Conservation (phyloP, 2,797 vertebrate genomes). For the Poeciliopsis presidionis region DNA sequence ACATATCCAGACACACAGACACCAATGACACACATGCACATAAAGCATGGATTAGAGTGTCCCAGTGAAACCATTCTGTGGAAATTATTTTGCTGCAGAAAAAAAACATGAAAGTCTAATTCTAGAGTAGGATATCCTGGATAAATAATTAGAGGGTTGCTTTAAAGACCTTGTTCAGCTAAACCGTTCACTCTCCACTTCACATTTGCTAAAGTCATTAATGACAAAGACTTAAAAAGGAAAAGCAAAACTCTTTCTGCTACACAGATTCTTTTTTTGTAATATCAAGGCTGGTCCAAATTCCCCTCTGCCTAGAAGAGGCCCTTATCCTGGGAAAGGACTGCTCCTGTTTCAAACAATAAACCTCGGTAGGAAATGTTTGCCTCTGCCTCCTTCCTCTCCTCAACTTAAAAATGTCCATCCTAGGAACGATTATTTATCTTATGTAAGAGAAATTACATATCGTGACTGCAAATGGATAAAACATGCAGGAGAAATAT, state of each 20-base stretch:
- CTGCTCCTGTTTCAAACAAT: slow-evolving; percentile 78
- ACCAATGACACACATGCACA: slow-evolving; percentile 29
- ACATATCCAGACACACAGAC: slow-evolving; percentile 13
- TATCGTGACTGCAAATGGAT: background rate
- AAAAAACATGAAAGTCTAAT: slow-evolving; percentile 76
- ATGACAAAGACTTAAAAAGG: slow-evolving; percentile 82
- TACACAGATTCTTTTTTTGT: slow-evolving; percentile 80
- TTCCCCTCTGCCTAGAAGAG: slow-evolving; percentile 82
- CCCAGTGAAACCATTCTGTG: slow-evolving; percentile 74
- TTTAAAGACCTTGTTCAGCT: slow-evolving; percentile 77
- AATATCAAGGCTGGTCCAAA: slow-evolving; percentile 80
- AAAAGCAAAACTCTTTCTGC: slow-evolving; percentile 80
- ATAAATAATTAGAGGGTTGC: slow-evolving; percentile 84
- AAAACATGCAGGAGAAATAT: background rate
- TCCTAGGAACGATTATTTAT: slow-evolving; percentile 24
- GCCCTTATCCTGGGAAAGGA: slow-evolving; percentile 81
- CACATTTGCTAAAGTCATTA: slow-evolving; percentile 88
- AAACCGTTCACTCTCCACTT: slow-evolving; percentile 75
- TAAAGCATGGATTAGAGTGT: slow-evolving; percentile 67
- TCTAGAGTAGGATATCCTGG: slow-evolving; percentile 83
- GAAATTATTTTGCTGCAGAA: slow-evolving; percentile 71
- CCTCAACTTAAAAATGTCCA: slow-evolving; percentile 76
- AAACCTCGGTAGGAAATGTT: slow-evolving; percentile 76
- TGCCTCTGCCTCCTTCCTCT: slow-evolving; percentile 59
- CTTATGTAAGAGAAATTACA: background rate